Conservation (phyloP, 2,113 vertebrate species). For the Dolichotis patagonum region DNA sequence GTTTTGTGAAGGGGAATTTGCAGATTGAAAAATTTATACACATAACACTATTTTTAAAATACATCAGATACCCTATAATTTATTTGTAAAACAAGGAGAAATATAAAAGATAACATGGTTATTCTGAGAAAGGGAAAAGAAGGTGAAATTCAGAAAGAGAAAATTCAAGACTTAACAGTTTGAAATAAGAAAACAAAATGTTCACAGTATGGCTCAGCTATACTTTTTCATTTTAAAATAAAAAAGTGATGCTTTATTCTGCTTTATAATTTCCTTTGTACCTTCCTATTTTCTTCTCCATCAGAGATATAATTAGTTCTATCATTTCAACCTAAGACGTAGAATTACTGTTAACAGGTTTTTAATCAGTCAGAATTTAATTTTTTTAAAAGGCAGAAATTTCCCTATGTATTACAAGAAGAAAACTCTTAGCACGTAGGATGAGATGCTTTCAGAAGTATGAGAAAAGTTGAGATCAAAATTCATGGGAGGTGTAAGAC, state of each 20-base stretch:
- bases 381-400: background rate
- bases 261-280: background rate
- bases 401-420: background rate
- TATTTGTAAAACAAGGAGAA: background rate
- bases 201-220: background rate
- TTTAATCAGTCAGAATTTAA: background rate
- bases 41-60: background rate
- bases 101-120: background rate
- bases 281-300: background rate
- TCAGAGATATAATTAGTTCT: background rate
- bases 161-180: background rate
- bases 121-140: background rate
- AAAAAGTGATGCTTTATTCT: background rate
- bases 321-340: background rate
- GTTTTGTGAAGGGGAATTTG: background rate
- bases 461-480: background rate
- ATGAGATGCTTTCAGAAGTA: background rate
- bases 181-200: constrained; percentile 21
- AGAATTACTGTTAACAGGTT: background rate
- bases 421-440: background rate
- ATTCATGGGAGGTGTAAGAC: background rate
- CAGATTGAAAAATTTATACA: background rate
- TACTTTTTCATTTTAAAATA: background rate
- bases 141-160: background rate
- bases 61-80: background rate